Evolutionary conservation across 2,113 vertebrate genomes (phyloP).

Genomic region (Phasianus colchicus): DNA sequence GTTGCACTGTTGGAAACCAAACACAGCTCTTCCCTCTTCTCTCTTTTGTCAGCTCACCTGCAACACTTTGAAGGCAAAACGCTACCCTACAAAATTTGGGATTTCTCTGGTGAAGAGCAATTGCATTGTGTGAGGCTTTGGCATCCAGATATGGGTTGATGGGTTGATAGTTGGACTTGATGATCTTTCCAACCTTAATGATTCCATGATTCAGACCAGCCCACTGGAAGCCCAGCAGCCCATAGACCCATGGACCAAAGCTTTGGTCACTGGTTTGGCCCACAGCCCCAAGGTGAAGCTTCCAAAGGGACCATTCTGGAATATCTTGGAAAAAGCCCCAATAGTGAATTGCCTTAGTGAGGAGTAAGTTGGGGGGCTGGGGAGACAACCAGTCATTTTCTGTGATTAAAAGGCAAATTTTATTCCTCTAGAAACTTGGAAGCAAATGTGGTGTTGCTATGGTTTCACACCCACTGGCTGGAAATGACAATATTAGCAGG

Average conservation of each 20-base stretch:
- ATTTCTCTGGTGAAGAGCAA: background rate
- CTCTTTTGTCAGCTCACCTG: background rate
- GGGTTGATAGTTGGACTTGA: no score
- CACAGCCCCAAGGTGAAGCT: background rate
- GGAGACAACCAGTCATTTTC: slow-evolving; percentile 38
- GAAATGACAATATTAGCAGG: slow-evolving; percentile 75
- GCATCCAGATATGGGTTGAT: background rate
- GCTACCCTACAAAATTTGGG: rapidly evolving
- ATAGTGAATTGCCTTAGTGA: background rate
- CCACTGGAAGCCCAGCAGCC: rapidly evolving
- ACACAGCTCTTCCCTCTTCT: background rate
- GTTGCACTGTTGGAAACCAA: no score
- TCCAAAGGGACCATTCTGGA: background rate
- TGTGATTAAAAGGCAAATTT: slow-evolving; percentile 63
- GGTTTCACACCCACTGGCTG: slow-evolving; percentile 64
- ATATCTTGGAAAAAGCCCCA: background rate
- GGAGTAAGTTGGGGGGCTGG: background rate
- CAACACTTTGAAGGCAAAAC: background rate
- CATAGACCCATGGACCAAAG: background rate
- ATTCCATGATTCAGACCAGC: background rate
- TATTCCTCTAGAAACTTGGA: slow-evolving; percentile 57
- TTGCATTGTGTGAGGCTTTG: background rate
- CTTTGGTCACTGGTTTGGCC: background rate
- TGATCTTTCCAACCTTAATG: no score
- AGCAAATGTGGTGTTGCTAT: slow-evolving; percentile 38